These are phyloP conservation scores for Scyliorhinus canicula DNA, from an alignment of 2,797 vertebrate species.

Conservation along the genomic window DNA sequence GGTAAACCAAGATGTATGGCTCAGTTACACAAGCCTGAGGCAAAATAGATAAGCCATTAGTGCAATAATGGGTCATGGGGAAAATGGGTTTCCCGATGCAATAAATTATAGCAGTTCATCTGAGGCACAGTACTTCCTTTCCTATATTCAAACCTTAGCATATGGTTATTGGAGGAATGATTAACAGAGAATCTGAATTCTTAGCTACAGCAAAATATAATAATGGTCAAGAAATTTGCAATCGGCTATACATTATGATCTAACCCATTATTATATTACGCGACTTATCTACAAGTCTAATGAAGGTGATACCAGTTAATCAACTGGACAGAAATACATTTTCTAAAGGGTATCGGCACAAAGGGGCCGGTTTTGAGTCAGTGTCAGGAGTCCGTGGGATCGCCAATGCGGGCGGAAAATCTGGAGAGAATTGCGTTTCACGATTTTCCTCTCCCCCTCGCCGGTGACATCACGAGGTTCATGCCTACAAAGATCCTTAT, in stretches of 20 bases:
- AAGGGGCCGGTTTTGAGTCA: no score
- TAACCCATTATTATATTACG: neutral
- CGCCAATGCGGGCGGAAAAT: no score
- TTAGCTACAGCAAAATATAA: neutral
- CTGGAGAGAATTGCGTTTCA: no score
- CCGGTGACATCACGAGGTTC: no score
- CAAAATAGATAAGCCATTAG: constrained; percentile 16
- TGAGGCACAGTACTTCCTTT: neutral
- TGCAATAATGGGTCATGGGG: neutral
- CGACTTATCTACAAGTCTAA: neutral
- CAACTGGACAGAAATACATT: neutral
- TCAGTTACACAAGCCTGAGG: neutral
- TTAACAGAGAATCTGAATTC: neutral
- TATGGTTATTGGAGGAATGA: neutral
- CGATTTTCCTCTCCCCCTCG: no score
- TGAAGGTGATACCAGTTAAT: neutral
- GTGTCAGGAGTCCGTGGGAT: no score
- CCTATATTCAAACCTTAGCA: neutral
- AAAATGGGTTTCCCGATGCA: neutral
- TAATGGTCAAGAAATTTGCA: neutral
- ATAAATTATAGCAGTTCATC: neutral
- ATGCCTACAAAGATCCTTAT: no score
- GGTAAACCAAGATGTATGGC: neutral
- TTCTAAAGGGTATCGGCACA: no score
- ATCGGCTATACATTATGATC: neutral